phyloP scores from a whole-genome alignment of 2,797 vertebrate genomes.

The Characodon lateralis region DNA sequence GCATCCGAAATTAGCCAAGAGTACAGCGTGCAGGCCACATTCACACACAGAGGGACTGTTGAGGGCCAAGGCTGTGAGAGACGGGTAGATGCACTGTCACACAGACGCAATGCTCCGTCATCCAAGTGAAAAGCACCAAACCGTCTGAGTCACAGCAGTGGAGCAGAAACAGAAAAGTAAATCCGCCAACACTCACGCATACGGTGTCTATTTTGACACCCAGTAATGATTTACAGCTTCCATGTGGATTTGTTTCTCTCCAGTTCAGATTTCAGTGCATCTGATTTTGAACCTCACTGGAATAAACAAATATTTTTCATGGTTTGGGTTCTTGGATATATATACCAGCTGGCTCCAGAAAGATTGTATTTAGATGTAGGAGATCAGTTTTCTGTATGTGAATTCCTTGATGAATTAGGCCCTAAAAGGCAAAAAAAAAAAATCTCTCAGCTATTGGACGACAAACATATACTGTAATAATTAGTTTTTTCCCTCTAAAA shows the following conservation, averaged over 20 bases:
- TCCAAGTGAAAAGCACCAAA: slow-evolving; percentile 64
- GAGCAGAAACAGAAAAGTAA: slow-evolving; percentile 54
- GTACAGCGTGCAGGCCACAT: slow-evolving; percentile 61
- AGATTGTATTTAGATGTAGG: neutral
- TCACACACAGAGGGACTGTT: slow-evolving; percentile 42
- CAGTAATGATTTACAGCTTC: slow-evolving; percentile 30
- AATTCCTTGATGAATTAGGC: neutral
- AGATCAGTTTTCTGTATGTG: neutral
- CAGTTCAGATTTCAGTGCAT: slow-evolving; percentile 3
- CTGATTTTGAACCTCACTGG: neutral
- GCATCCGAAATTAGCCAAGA: slow-evolving; percentile 46
- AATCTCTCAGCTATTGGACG: neutral
- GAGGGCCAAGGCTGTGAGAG: slow-evolving; percentile 42
- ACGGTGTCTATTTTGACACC: slow-evolving; percentile 30
- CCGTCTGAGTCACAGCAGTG: slow-evolving; percentile 50
- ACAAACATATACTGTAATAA: neutral
- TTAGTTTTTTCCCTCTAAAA: neutral
- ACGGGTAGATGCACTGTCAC: slow-evolving; percentile 21
- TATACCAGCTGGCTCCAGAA: neutral
- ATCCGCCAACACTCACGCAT: slow-evolving; percentile 17
- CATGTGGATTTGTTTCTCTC: neutral
- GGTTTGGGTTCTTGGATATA: neutral
- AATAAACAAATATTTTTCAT: neutral
- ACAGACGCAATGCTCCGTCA: slow-evolving; percentile 44
- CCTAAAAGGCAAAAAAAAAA: neutral